Conservation (phyloP, 1,140 invertebrate species). For the Linepithema humile region DNA sequence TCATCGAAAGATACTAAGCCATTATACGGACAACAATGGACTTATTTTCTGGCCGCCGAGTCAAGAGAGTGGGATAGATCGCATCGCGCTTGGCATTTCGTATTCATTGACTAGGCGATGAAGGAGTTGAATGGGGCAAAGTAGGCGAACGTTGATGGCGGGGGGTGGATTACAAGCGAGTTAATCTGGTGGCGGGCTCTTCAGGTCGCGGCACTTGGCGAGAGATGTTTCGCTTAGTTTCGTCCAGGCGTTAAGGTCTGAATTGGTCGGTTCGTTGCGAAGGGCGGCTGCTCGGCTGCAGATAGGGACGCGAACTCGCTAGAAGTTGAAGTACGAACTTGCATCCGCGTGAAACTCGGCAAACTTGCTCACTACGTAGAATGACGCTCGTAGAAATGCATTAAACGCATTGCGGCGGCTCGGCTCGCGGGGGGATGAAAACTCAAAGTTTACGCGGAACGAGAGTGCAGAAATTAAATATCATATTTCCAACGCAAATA, state of each 20-base stretch:
- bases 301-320: slow-evolving; percentile 58
- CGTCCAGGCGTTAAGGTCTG: slow-evolving; percentile 61
- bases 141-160: slow-evolving; percentile 38
- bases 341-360: slow-evolving; percentile 42
- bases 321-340: slow-evolving; percentile 54
- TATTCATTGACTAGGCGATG: slow-evolving; percentile 75
- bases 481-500: slow-evolving; percentile 5
- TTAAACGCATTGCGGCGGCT: slow-evolving; percentile 36
- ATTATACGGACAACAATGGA: slow-evolving; percentile 47
- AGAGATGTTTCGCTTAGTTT: slow-evolving; percentile 60
- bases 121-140: slow-evolving; percentile 41
- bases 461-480: slow-evolving; percentile 24
- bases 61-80: not conserved
- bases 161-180: slow-evolving; percentile 68
- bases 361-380: slow-evolving; percentile 49
- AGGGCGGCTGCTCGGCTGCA: slow-evolving; percentile 37
- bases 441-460: slow-evolving; percentile 1
- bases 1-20: not conserved
- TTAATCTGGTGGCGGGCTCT: slow-evolving; percentile 70
- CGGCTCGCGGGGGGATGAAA: not conserved
- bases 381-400: slow-evolving; percentile 53
- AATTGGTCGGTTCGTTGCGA: slow-evolving; percentile 61
- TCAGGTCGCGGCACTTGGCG: slow-evolving; percentile 50
- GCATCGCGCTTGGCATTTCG: slow-evolving; percentile 63
- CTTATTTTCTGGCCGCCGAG: slow-evolving; percentile 35